These are phyloP conservation scores for Dryobota labecula DNA, from an alignment of 2,888 invertebrate genomes.

Conservation along the genomic window DNA sequence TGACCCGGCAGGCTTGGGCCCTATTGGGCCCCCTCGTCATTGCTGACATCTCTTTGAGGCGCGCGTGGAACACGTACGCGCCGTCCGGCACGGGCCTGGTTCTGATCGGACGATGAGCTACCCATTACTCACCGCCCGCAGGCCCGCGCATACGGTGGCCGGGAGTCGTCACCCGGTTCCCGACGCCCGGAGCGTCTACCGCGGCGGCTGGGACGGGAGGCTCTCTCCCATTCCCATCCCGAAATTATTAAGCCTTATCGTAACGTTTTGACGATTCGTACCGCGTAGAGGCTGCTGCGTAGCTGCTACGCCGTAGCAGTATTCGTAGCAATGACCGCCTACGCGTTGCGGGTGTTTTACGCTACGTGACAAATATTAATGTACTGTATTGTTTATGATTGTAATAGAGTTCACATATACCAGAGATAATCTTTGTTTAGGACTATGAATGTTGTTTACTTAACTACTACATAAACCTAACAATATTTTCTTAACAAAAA, in stretches of 20 bases:
- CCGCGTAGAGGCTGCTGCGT: constrained; percentile 26
- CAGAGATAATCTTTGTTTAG: constrained; percentile 20
- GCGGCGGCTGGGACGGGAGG: too few relatives aligned
- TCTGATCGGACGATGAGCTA: too few relatives aligned
- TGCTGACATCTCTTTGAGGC: too few relatives aligned
- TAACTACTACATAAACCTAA: neutral
- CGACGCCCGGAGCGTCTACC: too few relatives aligned
- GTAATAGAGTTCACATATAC: constrained; percentile 19
- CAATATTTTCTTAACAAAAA: neutral
- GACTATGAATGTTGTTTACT: constrained; percentile 6
- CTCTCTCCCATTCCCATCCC: too few relatives aligned
- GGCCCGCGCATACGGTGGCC: too few relatives aligned
- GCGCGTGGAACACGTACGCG: too few relatives aligned
- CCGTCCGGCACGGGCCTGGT: too few relatives aligned
- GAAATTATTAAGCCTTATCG: constrained; percentile 11
- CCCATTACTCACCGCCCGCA: too few relatives aligned
- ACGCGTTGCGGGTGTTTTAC: neutral
- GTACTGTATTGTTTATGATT: constrained; percentile 35
- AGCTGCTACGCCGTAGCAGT: constrained; percentile 46
- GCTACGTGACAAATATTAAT: constrained; percentile 46
- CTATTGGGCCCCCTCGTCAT: too few relatives aligned
- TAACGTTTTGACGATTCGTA: neutral
- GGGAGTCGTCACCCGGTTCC: too few relatives aligned
- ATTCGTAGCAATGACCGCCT: constrained; percentile 27
- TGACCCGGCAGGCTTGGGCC: too few relatives aligned